Evolutionary conservation across 1,140 invertebrate species (phyloP).

Genomic region (Musca domestica): DNA sequence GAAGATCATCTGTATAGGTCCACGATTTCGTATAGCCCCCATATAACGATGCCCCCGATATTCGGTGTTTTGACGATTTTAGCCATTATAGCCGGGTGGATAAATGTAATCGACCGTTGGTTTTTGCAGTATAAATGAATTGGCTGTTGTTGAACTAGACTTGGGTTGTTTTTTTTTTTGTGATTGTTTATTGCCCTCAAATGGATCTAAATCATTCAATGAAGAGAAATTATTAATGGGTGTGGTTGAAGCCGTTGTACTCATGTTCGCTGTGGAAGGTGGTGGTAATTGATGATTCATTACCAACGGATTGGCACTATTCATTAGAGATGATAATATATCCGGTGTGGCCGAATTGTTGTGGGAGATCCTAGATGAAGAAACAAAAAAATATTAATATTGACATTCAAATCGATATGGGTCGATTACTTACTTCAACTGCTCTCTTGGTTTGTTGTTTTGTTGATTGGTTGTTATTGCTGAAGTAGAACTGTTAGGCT

Average conservation of each 20-base stretch:
- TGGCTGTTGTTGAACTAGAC: constrained; percentile 36
- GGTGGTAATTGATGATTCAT: constrained; percentile 48
- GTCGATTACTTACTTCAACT: constrained; percentile 14
- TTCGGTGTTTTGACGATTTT: no score
- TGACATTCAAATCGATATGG: background rate
- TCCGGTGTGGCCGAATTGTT: constrained; percentile 35
- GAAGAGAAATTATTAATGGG: constrained; percentile 45
- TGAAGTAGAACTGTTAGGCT: constrained; percentile 18
- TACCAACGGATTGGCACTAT: constrained; percentile 47
- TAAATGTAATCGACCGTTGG: constrained; percentile 49
- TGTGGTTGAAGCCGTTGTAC: background rate
- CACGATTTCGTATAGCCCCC: no score
- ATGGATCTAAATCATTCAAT: constrained; percentile 46
- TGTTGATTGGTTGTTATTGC: constrained; percentile 36
- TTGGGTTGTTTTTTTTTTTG: background rate
- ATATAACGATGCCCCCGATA: no score
- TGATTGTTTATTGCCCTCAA: constrained; percentile 25
- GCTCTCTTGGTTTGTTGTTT: constrained; percentile 28
- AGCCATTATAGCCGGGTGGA: constrained; percentile 36
- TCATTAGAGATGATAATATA: constrained; percentile 45
- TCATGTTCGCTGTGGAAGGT: constrained; percentile 29
- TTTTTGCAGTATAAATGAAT: constrained; percentile 44
- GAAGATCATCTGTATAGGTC: no score
- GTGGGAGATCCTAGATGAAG: constrained; percentile 48
- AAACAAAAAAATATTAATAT: constrained; percentile 22